Evolutionary conservation across 1,140 invertebrate species (phyloP).

Genomic region (Microplitis demolitor): DNA sequence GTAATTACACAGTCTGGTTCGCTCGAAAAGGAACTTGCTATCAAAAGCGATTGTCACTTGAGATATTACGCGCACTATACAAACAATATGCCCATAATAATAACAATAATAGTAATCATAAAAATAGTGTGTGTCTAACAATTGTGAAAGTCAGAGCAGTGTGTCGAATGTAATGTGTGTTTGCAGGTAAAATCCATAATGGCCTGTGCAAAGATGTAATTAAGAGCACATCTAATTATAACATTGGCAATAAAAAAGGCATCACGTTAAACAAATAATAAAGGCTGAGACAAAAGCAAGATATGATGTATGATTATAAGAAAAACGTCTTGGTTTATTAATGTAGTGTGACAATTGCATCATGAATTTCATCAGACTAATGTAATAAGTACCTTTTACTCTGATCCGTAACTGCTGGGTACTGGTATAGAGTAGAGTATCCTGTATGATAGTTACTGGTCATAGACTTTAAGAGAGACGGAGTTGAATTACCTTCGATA

Average conservation of each 20-base stretch:
- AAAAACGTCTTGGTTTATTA: neutral
- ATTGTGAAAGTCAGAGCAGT: constrained; percentile 17
- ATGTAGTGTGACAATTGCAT: neutral
- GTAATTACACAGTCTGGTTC: constrained; percentile 57
- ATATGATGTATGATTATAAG: no score
- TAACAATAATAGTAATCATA: no score
- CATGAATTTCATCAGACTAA: neutral
- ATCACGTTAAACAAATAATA: neutral
- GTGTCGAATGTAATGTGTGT: neutral
- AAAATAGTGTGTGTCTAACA: neutral
- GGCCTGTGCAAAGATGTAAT: neutral
- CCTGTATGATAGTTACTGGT: no score
- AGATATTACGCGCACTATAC: neutral
- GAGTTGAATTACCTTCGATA: no score
- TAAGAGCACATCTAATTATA: neutral
- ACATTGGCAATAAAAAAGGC: neutral
- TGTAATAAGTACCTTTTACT: no score
- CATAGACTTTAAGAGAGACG: no score
- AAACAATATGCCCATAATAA: no score
- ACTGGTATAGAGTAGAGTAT: no score
- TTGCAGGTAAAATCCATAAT: neutral
- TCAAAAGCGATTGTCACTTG: constrained; percentile 38
- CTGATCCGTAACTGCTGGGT: no score
- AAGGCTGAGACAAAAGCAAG: neutral
- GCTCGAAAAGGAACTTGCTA: constrained; percentile 52